Percentiles rank a stretch among this genome's conserved stretches.
phyloP scores from a whole-genome alignment of 1,140 invertebrate species.

The Drosophila pruinosa region DNA sequence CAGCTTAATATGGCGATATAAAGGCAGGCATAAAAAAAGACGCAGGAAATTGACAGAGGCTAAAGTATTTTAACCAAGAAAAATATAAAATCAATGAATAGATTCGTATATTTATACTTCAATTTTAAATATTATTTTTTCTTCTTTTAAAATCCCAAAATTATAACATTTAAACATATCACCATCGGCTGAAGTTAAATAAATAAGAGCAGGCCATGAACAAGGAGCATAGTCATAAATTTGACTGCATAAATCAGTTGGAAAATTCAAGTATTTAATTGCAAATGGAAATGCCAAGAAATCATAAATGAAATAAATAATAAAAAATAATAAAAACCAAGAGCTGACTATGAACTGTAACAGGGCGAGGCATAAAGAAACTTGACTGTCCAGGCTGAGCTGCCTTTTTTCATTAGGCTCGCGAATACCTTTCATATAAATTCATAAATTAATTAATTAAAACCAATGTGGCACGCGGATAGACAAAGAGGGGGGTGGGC shows the following conservation, averaged over 20 bases:
- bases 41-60: too few species aligned
- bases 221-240: background rate
- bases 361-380: background rate
- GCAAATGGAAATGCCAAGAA: conserved; percentile 17
- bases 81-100: too few species aligned
- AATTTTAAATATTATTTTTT: too few species aligned
- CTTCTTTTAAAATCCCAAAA: too few species aligned
- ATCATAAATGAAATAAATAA: conserved; percentile 15
- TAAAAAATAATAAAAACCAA: background rate
- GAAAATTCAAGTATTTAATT: conserved; percentile 1
- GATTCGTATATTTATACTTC: too few species aligned
- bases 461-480: conserved; percentile 22
- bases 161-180: too few species aligned
- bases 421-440: conserved; percentile 31
- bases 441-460: conserved; percentile 69
- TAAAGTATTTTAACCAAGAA: too few species aligned
- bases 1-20: too few species aligned
- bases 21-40: too few species aligned
- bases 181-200: too few species aligned
- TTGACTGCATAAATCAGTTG: conserved; percentile 23
- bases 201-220: too few species aligned
- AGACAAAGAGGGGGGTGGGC: background rate
- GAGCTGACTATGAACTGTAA: conserved; percentile 14
- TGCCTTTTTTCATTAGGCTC: conserved; percentile 51
- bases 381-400: background rate